phyloP scores from a whole-genome alignment of 2,888 invertebrate genomes.

The Meliscaeva auricollis region DNA sequence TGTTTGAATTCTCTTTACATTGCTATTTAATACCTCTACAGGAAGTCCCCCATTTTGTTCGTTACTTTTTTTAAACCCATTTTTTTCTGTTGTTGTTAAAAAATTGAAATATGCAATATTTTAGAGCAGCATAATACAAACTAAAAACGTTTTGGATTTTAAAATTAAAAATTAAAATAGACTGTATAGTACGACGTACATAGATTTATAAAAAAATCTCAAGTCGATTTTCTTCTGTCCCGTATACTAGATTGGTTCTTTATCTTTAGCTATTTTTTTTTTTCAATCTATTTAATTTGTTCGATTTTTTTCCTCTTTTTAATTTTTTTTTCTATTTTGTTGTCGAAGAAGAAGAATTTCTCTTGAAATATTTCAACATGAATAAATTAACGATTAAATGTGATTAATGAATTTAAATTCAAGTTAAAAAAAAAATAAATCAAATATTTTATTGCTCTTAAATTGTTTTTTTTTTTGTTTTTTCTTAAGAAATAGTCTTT shows the following conservation, averaged over 20 bases:
- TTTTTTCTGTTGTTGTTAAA: background rate
- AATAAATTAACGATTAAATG: slow-evolving; percentile 29
- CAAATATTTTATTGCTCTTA: slow-evolving; percentile 29
- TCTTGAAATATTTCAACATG: slow-evolving; percentile 26
- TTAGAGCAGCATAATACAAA: background rate
- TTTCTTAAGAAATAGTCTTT: slow-evolving; percentile 30
- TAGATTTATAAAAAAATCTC: slow-evolving; percentile 29
- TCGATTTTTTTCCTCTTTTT: background rate
- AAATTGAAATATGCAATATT: background rate
- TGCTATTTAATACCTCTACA: slow-evolving; percentile 13
- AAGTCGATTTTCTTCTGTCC: slow-evolving; percentile 18
- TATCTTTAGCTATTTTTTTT: slow-evolving; percentile 25
- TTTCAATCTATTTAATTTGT: slow-evolving; percentile 34
- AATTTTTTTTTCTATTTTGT: slow-evolving; percentile 37
- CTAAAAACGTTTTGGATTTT: slow-evolving; percentile 7
- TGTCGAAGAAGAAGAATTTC: slow-evolving; percentile 24
- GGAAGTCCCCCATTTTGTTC: slow-evolving; percentile 30
- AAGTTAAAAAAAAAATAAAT: slow-evolving; percentile 23
- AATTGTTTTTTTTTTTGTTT: slow-evolving; percentile 29
- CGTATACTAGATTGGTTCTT: slow-evolving; percentile 25
- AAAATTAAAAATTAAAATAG: slow-evolving; percentile 6
- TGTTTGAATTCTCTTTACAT: slow-evolving; percentile 27
- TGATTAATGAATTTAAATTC: slow-evolving; percentile 39
- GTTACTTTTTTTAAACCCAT: background rate
- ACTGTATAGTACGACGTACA: slow-evolving; percentile 43